Percentiles rank a stretch among this genome's conserved stretches.
Conservation (phyloP, 1,140 invertebrate genomes). For the Trichomalopsis sarcophagae region DNA sequence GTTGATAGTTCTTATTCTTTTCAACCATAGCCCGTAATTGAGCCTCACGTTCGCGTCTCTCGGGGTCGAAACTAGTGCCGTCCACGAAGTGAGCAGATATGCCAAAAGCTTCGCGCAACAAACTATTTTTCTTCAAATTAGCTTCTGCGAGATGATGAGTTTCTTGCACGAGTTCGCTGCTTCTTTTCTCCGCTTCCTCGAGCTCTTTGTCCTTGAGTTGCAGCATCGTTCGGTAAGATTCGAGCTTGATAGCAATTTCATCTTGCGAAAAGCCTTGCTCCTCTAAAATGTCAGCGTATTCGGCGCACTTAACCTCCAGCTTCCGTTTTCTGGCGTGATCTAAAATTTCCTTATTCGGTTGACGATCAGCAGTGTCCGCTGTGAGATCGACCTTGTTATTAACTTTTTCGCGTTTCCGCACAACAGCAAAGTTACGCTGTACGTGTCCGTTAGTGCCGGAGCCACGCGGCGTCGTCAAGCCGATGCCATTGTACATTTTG, state of each 20-base stretch:
- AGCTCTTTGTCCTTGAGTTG: background rate
- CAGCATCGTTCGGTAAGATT: background rate
- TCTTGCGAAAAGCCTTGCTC: constrained; percentile 86
- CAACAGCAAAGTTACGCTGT: constrained; percentile 93
- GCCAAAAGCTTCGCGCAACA: constrained; percentile 94
- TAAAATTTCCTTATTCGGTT: constrained; percentile 96
- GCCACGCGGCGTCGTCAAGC: constrained; percentile 93
- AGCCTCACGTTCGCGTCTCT: constrained; percentile 87
- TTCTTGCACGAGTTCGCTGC: constrained; percentile 85
- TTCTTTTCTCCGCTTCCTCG: background rate
- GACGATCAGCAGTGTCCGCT: constrained; percentile 87
- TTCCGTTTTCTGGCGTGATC: constrained; percentile 96
- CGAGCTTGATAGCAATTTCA: constrained; percentile 9
- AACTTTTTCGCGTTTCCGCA: constrained; percentile 87
- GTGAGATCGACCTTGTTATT: constrained; percentile 87
- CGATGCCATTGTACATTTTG: constrained; percentile 98
- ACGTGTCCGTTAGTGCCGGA: constrained; percentile 99
- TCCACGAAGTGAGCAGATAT: constrained; percentile 96
- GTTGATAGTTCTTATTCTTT: constrained; percentile 77
- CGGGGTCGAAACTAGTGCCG: constrained; percentile 93
- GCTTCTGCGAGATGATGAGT: constrained; percentile 97
- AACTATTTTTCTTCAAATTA: constrained; percentile 95
- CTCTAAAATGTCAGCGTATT: constrained; percentile 94
- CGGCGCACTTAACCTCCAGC: constrained; percentile 96
- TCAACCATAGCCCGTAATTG: constrained; percentile 75